Base-by-base conservation (phyloP, 1,140 invertebrate genomes). In the Portunus trituberculatus region DNA sequence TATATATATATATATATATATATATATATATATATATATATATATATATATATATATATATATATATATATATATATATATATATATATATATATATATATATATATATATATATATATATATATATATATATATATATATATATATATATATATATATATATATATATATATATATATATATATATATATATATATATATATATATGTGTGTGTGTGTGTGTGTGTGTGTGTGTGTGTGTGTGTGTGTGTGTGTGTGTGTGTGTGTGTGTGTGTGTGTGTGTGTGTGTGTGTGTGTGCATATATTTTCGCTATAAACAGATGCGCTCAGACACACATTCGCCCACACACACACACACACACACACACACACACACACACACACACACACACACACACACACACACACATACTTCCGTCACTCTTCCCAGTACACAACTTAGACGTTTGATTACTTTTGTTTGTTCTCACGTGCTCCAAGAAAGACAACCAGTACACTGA, bases 331-430 rank as follows among this genome's bases (percentile, higher is more conserved):
- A 52, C 45, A 90, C 88, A 90, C 16, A 90, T 45, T 48, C 45
- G n/a, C 45, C 8, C 45, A 90, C 88, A 90, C 45, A 90, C 88
- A 90, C 6, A 90, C 88, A 90, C 45, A 90, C 88, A 90, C 45
- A 90, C 88, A 90, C 45, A 52, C 46, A 90, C 20, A 90, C 88
- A 88, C 86, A 88, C 86, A 87, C 86, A 87, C 86, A 87, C 86
- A 87, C 12, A 87, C 86, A 87, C 86, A 87, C 86, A 87, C 86
- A 88, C 86, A 88, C 86, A 88, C 86, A 88, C 86, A 88, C 86
- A 88, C 86, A 88, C 39, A 89, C 87, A 89, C 87, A 89, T 39
- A 89, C 87, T n/a, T 20, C 12, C 87, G 16, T 16, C 0, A 91
- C 48, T n/a, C 46, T 31, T 29, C 20, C 20, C 20, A 91, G 10